Percentiles rank a stretch among this genome's conserved stretches.
phyloP scores from a whole-genome alignment of 2,888 invertebrate species.

The Eupelmus urozonus region DNA sequence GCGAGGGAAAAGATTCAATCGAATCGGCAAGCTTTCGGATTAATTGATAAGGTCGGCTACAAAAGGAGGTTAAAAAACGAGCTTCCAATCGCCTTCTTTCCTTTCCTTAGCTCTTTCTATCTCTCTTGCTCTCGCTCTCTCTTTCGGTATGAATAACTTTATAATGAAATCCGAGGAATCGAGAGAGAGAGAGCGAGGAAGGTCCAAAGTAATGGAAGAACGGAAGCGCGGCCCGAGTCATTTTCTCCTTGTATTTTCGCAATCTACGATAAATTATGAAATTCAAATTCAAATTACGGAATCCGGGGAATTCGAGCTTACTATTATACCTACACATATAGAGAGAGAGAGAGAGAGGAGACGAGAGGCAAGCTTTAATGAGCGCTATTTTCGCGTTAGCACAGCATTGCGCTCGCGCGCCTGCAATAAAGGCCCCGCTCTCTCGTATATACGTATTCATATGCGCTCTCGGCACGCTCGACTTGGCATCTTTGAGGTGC shows the following conservation, averaged over 20 bases:
- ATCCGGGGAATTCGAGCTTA: slow-evolving; percentile 24
- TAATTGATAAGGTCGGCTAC: slow-evolving; percentile 58
- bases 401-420: slow-evolving; percentile 31
- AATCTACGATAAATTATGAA: slow-evolving; percentile 50
- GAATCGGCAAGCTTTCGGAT: slow-evolving; percentile 47
- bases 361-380: slow-evolving; percentile 19
- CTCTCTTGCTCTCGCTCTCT: not conserved
- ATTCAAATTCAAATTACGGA: slow-evolving; percentile 55
- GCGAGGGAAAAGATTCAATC: slow-evolving; percentile 48
- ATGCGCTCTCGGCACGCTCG: not conserved
- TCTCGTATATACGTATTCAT: not conserved
- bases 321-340: not conserved
- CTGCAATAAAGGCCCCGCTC: slow-evolving; percentile 39
- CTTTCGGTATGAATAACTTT: slow-evolving; percentile 48
- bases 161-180: slow-evolving; percentile 48
- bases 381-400: slow-evolving; percentile 50
- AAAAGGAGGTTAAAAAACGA: slow-evolving; percentile 48
- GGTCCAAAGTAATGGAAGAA: slow-evolving; percentile 31
- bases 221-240: slow-evolving; percentile 26
- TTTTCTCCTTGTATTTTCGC: slow-evolving; percentile 24
- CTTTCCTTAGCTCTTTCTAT: not conserved
- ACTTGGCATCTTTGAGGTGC: slow-evolving; percentile 41
- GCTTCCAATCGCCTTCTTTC: slow-evolving; percentile 21
- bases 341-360: not conserved
- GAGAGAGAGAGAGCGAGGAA: not conserved